Evolutionary conservation across 1,140 invertebrate genomes (phyloP).

Genomic region (Dolichoris vasculosae): DNA sequence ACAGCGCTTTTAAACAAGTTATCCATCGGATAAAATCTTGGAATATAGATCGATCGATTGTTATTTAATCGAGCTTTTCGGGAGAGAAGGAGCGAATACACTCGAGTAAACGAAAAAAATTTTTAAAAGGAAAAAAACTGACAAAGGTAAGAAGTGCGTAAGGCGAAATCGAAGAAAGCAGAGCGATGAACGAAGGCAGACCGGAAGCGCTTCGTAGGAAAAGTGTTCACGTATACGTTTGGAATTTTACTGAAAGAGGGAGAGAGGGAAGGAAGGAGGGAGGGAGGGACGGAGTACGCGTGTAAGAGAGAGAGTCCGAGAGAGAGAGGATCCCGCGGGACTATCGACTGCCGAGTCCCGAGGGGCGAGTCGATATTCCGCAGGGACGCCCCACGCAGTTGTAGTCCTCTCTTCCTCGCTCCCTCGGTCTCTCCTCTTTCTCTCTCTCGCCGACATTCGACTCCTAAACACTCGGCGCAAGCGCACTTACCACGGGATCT

Average conservation of each 20-base stretch:
- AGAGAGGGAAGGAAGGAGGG: slow-evolving; percentile 27
- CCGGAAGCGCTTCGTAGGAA: neutral
- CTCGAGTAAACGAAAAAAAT: neutral
- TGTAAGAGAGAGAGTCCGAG: slow-evolving; percentile 46
- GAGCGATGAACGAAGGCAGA: neutral
- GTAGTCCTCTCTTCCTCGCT: slow-evolving; percentile 54
- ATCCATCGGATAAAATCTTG: no score
- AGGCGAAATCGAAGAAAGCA: slow-evolving; percentile 19
- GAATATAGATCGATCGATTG: neutral
- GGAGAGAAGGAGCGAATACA: neutral
- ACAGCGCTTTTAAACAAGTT: no score
- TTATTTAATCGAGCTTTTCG: neutral
- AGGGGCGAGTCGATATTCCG: slow-evolving; percentile 74
- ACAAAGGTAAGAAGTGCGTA: neutral
- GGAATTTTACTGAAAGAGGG: slow-evolving; percentile 14
- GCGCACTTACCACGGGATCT: slow-evolving; percentile 61
- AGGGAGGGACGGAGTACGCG: slow-evolving; percentile 45
- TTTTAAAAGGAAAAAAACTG: neutral
- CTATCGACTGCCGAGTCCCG: slow-evolving; percentile 74
- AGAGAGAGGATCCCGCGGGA: slow-evolving; percentile 67
- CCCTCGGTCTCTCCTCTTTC: slow-evolving; percentile 55
- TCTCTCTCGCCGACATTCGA: slow-evolving; percentile 60
- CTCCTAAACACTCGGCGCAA: slow-evolving; percentile 70
- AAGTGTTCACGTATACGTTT: neutral
- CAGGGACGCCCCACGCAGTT: slow-evolving; percentile 62